phyloP scores from a whole-genome alignment of 2,113 vertebrate species.

The Scomber colias region DNA sequence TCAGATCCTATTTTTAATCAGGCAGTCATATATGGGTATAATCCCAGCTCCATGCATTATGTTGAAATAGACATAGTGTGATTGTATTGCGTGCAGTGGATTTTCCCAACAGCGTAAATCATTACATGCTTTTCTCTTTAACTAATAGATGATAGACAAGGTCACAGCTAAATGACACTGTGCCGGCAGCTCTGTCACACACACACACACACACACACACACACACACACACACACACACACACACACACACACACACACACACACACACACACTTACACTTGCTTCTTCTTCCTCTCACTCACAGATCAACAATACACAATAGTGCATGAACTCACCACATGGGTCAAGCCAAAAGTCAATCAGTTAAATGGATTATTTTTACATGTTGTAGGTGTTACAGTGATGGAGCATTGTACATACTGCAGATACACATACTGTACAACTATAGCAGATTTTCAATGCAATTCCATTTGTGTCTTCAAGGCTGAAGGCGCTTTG shows the following conservation, averaged over 20 bases:
- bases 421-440: background rate
- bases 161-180: slow-evolving; percentile 33
- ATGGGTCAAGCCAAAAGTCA: no score
- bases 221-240: background rate
- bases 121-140: slow-evolving; percentile 22
- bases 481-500: no score
- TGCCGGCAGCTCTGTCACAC: background rate
- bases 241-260: background rate
- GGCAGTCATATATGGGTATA: background rate
- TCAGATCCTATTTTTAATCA: background rate
- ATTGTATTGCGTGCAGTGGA: background rate
- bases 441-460: no score
- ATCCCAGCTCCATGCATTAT: background rate
- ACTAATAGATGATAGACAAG: slow-evolving; percentile 33
- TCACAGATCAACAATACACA: slow-evolving; percentile 4
- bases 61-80: background rate
- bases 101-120: slow-evolving; percentile 19
- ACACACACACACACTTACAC: no score
- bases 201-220: slow-evolving; percentile 4
- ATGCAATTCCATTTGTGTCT: no score
- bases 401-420: background rate
- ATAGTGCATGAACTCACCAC: background rate
- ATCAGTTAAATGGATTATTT: background rate
- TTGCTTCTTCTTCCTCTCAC: background rate
- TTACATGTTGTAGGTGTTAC: background rate